These are phyloP conservation scores for Caenorhabditis remanei DNA, from an alignment of 1,140 invertebrate genomes.

Conservation along the genomic window DNA sequence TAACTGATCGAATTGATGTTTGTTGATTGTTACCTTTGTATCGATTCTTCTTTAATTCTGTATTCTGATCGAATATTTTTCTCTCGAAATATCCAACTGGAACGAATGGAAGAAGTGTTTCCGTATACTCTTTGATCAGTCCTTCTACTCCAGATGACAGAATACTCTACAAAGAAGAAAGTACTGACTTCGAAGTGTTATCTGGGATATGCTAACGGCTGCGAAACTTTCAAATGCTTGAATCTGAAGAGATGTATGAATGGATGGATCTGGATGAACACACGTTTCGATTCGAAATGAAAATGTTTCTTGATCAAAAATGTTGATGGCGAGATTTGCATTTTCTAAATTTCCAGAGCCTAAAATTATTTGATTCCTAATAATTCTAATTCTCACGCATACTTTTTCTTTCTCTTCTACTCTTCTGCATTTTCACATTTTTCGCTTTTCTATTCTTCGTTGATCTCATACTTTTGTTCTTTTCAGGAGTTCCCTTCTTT, in stretches of 20 bases:
- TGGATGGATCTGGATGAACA: background rate
- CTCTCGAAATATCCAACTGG: constrained; percentile 19
- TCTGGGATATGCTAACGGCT: background rate
- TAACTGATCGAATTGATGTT: no score
- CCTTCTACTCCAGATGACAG: background rate
- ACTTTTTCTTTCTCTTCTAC: background rate
- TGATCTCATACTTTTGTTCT: background rate
- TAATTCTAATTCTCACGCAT: no score
- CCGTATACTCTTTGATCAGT: background rate
- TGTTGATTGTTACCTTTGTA: background rate
- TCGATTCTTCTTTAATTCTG: constrained; percentile 16
- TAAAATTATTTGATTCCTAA: no score
- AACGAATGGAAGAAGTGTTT: background rate
- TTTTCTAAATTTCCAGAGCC: background rate
- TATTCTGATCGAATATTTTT: constrained; percentile 18
- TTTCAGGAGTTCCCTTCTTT: background rate
- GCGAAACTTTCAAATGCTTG: constrained; percentile 20
- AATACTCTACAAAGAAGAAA: background rate
- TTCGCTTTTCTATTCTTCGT: background rate
- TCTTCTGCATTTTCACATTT: background rate
- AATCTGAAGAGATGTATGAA: background rate
- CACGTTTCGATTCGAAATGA: background rate
- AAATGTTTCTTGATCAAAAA: constrained; percentile 14
- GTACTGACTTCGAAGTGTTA: no score
- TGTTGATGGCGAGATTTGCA: background rate